Base-by-base conservation (phyloP, 2,888 invertebrate species). In the Zaprionus bogoriensis region DNA sequence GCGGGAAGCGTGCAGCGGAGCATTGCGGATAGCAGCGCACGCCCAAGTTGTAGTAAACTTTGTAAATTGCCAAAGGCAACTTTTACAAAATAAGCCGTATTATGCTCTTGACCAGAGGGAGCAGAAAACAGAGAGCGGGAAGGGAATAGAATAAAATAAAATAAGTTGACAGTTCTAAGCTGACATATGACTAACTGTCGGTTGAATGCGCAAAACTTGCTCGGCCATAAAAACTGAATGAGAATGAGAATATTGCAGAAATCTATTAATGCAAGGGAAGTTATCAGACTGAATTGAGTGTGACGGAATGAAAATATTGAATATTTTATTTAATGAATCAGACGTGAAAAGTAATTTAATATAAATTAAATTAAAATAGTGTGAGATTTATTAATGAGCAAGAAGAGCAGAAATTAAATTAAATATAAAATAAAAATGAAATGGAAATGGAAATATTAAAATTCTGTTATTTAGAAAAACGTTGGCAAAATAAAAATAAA, bases 61-160 rank as follows among this genome's bases (percentile, higher is more conserved):
- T 86, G 57, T 75, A 67, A 86, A 87, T 75, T 77, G 87, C 87
- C 73, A 77, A 77, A 77, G 76, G 83, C 86, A 87, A 86, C 81
- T 84, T 81, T 82, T 66, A 67, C 67, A 76, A 86, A 80, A 79
- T 80, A 83, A 80, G 83, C 85, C 80, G 77, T 83, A 74, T 86
- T 78, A 80, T 73, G 63, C 52, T 50, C 27, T 61, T 70, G 71
- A 62, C 71, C 75, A 42, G 23, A n/a, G 9, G 4, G 10, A 6
- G 12, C 7, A 7, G 27, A n/a, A 3, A 12, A 28, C 20, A 32
- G 23, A n/a, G 12, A 39, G 50, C 6, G 10, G 14, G 22, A 1
- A 3, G 22, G 3, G 9, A 14, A 2, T 1, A 17, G 62, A 74
- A 63, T 68, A 64, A 63, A 71, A 71, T 71, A 52, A 58, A 74